Conservation (phyloP, 2,113 vertebrate genomes). For the Leptocoma aspasia region DNA sequence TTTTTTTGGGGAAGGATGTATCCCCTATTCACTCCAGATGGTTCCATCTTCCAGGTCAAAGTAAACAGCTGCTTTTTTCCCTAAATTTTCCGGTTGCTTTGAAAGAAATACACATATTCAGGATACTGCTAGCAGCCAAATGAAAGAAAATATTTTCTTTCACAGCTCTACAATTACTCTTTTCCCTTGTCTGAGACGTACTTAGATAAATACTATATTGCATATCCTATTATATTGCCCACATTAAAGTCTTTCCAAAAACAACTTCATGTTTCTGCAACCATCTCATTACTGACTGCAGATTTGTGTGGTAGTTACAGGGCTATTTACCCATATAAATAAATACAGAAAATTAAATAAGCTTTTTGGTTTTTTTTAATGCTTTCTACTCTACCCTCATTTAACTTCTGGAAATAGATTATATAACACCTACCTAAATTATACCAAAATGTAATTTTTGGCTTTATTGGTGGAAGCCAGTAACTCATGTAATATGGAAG, state of each 20-base stretch:
- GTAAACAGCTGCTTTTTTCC: neutral
- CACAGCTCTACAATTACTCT: neutral
- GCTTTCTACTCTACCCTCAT: neutral
- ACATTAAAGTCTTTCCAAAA: neutral
- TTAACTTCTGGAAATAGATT: neutral
- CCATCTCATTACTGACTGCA: neutral
- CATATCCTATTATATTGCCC: neutral
- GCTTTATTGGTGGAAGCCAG: neutral
- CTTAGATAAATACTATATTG: neutral
- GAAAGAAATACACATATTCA: neutral
- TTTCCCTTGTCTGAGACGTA: neutral
- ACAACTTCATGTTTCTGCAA: neutral
- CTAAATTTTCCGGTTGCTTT: neutral
- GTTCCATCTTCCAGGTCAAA: neutral
- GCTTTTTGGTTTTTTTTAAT: too few species aligned
- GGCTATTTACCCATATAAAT: neutral
- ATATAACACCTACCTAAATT: neutral
- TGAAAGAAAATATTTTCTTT: neutral
- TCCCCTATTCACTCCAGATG: neutral
- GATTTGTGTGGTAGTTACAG: neutral
- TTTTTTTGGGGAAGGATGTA: neutral
- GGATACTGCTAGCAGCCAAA: neutral
- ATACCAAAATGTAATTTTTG: neutral
- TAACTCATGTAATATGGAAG: neutral
- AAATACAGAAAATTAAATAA: neutral